Evolutionary conservation across 1,140 invertebrate genomes (phyloP).

Genomic region (Ladona fulva): DNA sequence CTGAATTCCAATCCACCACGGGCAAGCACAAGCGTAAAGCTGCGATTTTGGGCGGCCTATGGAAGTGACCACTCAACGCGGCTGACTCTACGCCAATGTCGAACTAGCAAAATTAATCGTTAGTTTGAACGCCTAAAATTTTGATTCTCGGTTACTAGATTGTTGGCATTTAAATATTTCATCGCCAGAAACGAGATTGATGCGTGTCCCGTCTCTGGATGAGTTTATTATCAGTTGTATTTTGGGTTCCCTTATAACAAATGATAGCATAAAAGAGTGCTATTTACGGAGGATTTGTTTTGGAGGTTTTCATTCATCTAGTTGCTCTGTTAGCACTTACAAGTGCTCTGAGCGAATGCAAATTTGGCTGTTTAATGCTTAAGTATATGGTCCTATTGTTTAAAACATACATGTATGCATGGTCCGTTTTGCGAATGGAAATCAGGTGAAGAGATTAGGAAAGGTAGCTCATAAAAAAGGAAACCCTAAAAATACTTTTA

Average conservation of each 20-base stretch:
- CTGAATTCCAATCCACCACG: slow-evolving; percentile 23
- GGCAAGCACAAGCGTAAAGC: background rate
- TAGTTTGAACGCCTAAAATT: background rate
- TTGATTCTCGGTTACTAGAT: slow-evolving; percentile 9
- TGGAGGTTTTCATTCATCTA: background rate
- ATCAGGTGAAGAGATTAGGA: slow-evolving; percentile 21
- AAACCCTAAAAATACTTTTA: too few relatives aligned
- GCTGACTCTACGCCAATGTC: slow-evolving; percentile 30
- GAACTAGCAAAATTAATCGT: slow-evolving; percentile 32
- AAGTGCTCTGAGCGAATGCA: too few relatives aligned
- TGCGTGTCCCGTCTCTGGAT: background rate
- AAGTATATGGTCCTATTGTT: background rate
- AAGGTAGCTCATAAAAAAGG: too few relatives aligned
- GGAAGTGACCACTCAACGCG: too few relatives aligned
- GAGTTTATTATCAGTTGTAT: background rate
- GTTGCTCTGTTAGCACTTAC: background rate
- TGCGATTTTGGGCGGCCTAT: too few relatives aligned
- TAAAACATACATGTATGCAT: background rate
- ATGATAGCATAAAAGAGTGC: background rate
- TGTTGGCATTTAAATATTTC: background rate
- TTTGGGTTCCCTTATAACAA: background rate
- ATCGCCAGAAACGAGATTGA: background rate
- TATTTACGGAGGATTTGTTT: background rate
- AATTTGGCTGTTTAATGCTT: too few relatives aligned
- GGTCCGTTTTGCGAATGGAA: slow-evolving; percentile 15